These are phyloP conservation scores for Cairina moschata DNA, from an alignment of 2,113 vertebrate species.

Conservation along the genomic window DNA sequence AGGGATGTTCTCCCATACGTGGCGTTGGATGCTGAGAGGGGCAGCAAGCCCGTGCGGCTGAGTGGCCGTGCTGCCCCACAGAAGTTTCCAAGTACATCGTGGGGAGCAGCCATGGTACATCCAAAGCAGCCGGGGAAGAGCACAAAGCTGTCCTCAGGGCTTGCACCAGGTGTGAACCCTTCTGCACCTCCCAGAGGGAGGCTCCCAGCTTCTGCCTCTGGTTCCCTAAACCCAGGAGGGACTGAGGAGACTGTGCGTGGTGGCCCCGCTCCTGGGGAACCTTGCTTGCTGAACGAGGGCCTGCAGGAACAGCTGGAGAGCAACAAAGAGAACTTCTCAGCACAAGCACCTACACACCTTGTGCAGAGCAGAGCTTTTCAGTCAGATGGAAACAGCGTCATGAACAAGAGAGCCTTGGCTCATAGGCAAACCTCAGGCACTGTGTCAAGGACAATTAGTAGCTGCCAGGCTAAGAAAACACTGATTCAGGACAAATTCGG, in stretches of 20 bases:
- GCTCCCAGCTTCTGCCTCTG: neutral
- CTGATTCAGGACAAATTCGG: neutral
- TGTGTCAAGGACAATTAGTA: neutral
- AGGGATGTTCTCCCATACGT: neutral
- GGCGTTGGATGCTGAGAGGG: neutral
- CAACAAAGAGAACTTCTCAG: slow-evolving; percentile 55
- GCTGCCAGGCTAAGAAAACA: neutral
- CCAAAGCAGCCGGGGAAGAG: neutral
- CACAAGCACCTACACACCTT: neutral
- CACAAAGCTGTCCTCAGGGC: neutral
- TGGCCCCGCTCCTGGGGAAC: no score
- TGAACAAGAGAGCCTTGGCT: neutral
- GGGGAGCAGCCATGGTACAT: neutral
- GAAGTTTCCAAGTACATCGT: neutral
- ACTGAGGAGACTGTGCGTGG: neutral
- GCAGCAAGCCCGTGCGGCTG: neutral
- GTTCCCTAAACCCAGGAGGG: neutral
- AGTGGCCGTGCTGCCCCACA: neutral
- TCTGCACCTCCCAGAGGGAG: neutral
- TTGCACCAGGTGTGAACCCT: neutral
- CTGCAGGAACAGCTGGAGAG: neutral
- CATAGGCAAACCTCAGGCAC: neutral
- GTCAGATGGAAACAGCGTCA: neutral
- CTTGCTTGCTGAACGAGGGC: neutral
- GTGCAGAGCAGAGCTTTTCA: neutral